A percentile compares a stretch with the other conserved stretches of the same genome.
These are phyloP conservation scores for Hemithea aestivaria DNA, from an alignment of 2,888 invertebrate genomes.

Conservation along the genomic window DNA sequence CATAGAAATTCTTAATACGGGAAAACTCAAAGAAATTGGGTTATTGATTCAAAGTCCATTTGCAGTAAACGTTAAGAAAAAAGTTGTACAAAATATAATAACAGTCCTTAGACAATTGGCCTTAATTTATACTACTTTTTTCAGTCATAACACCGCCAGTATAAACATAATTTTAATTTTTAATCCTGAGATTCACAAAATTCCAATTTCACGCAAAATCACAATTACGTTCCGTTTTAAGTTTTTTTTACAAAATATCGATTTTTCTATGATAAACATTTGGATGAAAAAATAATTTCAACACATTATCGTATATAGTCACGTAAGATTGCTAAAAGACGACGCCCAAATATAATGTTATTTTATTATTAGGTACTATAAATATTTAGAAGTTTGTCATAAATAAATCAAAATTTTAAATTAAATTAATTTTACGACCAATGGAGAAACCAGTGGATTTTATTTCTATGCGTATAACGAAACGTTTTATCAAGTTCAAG, in stretches of 20 bases:
- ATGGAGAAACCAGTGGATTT: too few species aligned
- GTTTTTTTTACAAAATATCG: not conserved
- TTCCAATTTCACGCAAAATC: constrained; percentile 4
- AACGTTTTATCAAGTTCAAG: constrained; percentile 7
- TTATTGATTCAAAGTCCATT: constrained; percentile 72
- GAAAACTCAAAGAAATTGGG: constrained; percentile 39
- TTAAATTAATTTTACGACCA: too few species aligned
- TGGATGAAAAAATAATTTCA: too few species aligned
- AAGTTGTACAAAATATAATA: constrained; percentile 8
- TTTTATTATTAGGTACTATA: too few species aligned
- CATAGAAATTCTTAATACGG: too few species aligned
- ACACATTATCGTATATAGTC: too few species aligned
- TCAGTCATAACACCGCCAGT: constrained; percentile 4
- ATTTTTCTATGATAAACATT: too few species aligned
- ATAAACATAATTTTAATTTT: not conserved
- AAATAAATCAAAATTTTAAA: too few species aligned
- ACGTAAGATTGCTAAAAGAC: too few species aligned
- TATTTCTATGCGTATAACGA: too few species aligned
- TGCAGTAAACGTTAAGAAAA: constrained; percentile 22
- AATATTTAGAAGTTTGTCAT: too few species aligned
- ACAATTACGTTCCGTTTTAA: not conserved
- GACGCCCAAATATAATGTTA: too few species aligned
- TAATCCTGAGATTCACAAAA: not conserved
- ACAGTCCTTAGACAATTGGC: not conserved
- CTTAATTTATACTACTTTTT: not conserved